Conservation (phyloP, 2,113 vertebrate species). For the Delphinus delphis region DNA sequence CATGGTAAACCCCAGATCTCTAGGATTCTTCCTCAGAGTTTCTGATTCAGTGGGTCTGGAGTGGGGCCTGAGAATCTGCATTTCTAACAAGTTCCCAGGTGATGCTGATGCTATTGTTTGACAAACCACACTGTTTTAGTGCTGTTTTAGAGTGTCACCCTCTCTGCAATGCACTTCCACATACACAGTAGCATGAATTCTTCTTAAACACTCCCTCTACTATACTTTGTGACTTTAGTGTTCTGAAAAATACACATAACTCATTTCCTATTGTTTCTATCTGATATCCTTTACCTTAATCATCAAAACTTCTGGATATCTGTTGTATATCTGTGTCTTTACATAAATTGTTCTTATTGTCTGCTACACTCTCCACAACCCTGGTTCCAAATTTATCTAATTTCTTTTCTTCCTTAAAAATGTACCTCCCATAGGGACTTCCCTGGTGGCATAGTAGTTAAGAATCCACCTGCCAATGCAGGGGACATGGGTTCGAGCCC, state of each 20-base stretch:
- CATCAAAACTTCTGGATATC: background rate
- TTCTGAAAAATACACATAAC: slow-evolving; percentile 22
- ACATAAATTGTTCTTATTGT: background rate
- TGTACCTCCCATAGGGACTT: background rate
- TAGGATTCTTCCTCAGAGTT: background rate
- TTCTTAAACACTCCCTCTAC: background rate
- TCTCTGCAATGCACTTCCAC: background rate
- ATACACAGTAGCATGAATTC: background rate
- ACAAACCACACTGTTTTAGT: background rate
- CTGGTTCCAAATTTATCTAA: background rate
- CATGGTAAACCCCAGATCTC: background rate
- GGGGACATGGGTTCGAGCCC: too few species aligned
- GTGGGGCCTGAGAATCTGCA: background rate
- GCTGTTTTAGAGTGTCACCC: background rate
- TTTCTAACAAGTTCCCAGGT: background rate
- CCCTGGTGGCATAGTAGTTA: too few species aligned
- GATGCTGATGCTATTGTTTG: too few species aligned
- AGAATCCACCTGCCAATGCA: too few species aligned
- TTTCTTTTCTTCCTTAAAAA: slow-evolving; percentile 28
- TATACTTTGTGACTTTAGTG: slow-evolving; percentile 5
- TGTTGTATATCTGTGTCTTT: background rate
- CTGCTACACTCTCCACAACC: background rate
- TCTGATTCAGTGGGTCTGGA: background rate
- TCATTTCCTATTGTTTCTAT: slow-evolving; percentile 40
- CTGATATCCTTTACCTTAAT: slow-evolving; percentile 26